Conservation (phyloP, 2,797 vertebrate genomes). For the Muscicapa comitata region DNA sequence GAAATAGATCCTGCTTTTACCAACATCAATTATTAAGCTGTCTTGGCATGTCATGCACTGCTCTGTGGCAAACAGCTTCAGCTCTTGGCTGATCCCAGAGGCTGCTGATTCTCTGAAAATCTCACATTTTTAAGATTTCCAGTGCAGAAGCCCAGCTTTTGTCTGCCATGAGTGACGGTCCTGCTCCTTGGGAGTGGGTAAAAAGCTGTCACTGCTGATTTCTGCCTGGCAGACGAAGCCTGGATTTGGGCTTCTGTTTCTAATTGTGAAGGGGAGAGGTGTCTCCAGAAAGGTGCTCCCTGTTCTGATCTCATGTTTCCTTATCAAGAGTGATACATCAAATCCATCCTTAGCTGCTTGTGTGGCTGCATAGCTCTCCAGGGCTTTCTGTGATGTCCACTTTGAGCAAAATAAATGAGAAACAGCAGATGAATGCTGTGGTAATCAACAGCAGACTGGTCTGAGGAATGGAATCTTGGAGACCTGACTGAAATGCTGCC, state of each 20-base stretch:
- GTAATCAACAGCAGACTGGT: background rate
- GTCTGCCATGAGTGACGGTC: background rate
- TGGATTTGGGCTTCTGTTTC: background rate
- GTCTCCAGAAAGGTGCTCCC: background rate
- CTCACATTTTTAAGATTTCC: background rate
- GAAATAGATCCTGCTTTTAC: constrained; percentile 35
- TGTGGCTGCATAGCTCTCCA: background rate
- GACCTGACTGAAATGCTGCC: background rate
- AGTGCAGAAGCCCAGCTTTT: background rate
- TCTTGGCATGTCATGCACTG: background rate
- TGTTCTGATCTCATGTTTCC: background rate
- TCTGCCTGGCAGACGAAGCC: background rate
- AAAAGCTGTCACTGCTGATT: background rate
- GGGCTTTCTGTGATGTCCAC: background rate
- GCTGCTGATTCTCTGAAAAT: background rate
- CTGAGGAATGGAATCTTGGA: background rate
- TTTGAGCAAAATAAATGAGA: background rate
- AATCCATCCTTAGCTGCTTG: background rate
- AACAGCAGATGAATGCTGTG: background rate
- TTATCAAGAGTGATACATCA: background rate
- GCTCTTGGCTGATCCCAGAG: background rate
- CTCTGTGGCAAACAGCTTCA: background rate
- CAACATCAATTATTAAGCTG: constrained; percentile 25
- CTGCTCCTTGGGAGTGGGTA: background rate
- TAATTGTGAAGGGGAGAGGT: background rate